Conservation (phyloP, 2,888 invertebrate genomes). For the Drosophila picticornis region DNA sequence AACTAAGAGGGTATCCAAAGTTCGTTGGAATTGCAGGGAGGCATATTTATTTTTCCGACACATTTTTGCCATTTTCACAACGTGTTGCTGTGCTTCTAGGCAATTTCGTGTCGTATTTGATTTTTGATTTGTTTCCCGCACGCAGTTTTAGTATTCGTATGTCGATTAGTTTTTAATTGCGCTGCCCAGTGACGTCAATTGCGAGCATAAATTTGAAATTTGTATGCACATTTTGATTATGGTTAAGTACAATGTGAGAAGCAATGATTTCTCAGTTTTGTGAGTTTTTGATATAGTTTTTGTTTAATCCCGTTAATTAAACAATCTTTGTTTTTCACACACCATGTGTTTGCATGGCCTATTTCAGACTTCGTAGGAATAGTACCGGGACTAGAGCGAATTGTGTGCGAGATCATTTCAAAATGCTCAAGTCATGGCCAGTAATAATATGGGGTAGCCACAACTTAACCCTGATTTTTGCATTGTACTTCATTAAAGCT, state of each 20-base stretch:
- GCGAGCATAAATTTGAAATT: slow-evolving; percentile 44
- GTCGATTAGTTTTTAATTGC: slow-evolving; percentile 78
- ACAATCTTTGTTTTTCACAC: slow-evolving; percentile 34
- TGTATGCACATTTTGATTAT: slow-evolving; percentile 28
- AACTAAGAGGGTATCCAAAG: slow-evolving; percentile 7
- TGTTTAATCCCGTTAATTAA: slow-evolving; percentile 73
- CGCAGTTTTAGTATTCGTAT: slow-evolving; percentile 33
- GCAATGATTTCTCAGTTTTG: slow-evolving; percentile 61
- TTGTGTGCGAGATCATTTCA: slow-evolving; percentile 11
- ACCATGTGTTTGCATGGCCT: background rate
- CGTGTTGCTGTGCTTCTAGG: slow-evolving; percentile 29
- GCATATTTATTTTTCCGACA: slow-evolving; percentile 31
- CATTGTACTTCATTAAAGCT: slow-evolving; percentile 16
- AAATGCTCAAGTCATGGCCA: slow-evolving; percentile 62
- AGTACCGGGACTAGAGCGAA: background rate
- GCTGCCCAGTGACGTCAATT: slow-evolving; percentile 67
- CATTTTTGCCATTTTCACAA: slow-evolving; percentile 33
- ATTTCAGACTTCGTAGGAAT: background rate
- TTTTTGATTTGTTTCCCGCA: slow-evolving; percentile 69
- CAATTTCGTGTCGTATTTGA: slow-evolving; percentile 50
- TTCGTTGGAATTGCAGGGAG: slow-evolving; percentile 16
- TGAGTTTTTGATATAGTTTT: slow-evolving; percentile 71
- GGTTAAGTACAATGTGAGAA: slow-evolving; percentile 49
- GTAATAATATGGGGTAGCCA: slow-evolving; percentile 44
- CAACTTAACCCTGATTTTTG: slow-evolving; percentile 24